Base-by-base conservation (phyloP, 2,888 invertebrate species). In the Hanleya hanleyi region DNA sequence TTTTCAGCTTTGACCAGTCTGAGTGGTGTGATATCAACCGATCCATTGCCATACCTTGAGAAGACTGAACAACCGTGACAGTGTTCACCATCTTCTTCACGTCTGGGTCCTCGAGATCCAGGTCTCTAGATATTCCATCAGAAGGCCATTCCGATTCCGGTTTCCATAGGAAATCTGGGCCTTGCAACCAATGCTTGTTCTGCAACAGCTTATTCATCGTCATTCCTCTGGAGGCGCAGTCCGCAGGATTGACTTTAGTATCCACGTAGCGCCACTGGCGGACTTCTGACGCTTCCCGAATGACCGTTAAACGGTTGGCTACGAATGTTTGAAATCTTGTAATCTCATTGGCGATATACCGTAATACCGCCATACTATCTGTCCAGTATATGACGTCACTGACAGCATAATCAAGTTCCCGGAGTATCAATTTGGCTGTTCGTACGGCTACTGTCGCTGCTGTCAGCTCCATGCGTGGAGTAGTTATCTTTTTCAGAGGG, bases 241-340 rank as follows among this genome's bases (percentile, higher is more conserved):
- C 73, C 2, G 69, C 77, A 41, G 70, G 26, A 38, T 72, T 72
- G 12, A 41, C 41, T 22, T 71, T 61, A 1, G 69, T 33, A 38
- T 70, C 18, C 33, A 49, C 50, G 22, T 49, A 72, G 1, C 32
- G 18, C 75, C 72, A 71, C 36, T 75, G 69, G 3, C 33, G 5
- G 26, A 57, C 7, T 7, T 57, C 41, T 36, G 71, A 57, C 5
- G 61, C 69, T 22, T 76, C 74, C 67, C 69, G 70, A 26, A 76
- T 76, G 0, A 73, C 32, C 0, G 65, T 26, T 36, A 78, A 41
- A 32, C 74, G 37, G 38, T 76, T 79, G 15, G 75, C 77, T 0
- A 77, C 72, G 33, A 77, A 76, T 32, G 77, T 79, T 3, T 76
- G 72, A 62, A 77, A 77, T 36, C 79, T 66, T 70, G 32, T n/a